These are phyloP conservation scores for Paradisaea rubra DNA, from an alignment of 2,113 vertebrate genomes.

Conservation along the genomic window DNA sequence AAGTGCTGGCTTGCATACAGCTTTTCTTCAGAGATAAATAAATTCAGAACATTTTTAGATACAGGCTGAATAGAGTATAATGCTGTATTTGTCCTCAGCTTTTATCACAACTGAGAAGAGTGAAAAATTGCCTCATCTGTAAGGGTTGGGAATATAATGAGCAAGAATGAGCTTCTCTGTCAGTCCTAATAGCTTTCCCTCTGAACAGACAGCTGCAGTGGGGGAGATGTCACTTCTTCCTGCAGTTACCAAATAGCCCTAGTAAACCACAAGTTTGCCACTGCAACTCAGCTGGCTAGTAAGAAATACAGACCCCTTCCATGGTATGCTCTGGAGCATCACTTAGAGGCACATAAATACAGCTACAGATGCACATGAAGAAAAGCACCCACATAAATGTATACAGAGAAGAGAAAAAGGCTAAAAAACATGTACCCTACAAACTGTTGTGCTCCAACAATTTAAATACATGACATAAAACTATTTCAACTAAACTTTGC, in stretches of 20 bases:
- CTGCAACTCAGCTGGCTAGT: not conserved
- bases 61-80: not conserved
- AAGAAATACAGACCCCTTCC: not conserved
- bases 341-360: not conserved
- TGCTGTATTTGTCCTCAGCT: conserved; percentile 36
- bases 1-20: not conserved
- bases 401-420: not conserved
- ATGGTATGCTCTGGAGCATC: not conserved
- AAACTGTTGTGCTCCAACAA: not conserved
- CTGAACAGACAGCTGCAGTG: not conserved
- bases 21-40: conserved; percentile 34
- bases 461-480: not conserved
- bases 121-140: conserved; percentile 43
- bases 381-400: not conserved
- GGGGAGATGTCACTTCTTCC: not conserved
- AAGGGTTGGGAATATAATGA: conserved; percentile 31
- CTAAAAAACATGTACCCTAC: not conserved
- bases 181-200: conserved; percentile 9
- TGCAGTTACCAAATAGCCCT: not conserved
- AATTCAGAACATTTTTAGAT: conserved; percentile 11
- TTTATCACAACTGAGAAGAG: conserved; percentile 23
- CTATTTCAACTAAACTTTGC: not conserved
- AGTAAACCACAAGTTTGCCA: not conserved
- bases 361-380: not conserved
- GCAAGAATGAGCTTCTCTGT: conserved; percentile 31